Conservation (phyloP, 64 coral and sea anemone genomes). For the Stylophora pistillata region DNA sequence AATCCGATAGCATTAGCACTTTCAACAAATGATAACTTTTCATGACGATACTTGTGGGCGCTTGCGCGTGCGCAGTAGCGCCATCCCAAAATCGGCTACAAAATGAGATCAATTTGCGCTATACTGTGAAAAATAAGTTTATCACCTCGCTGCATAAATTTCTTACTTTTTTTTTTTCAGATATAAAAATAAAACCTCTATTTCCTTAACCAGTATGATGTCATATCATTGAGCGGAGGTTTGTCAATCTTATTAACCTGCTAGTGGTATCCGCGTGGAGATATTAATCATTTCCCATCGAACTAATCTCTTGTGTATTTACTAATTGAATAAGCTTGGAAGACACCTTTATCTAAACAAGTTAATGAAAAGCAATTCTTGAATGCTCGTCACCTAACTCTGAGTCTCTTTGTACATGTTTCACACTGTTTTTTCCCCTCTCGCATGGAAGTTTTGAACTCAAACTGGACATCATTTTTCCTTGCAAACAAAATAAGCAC, state of each 20-base stretch:
- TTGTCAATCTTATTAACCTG: not conserved
- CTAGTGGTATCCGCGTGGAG: constrained; percentile 6
- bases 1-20: not conserved
- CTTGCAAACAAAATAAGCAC: too few species aligned
- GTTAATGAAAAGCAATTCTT: constrained; percentile 24
- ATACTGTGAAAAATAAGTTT: not conserved
- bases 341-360: constrained; percentile 26
- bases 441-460: not conserved
- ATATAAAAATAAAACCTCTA: not conserved
- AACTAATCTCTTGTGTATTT: not conserved
- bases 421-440: not conserved
- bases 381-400: not conserved
- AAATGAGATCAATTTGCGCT: constrained; percentile 34
- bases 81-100: not conserved
- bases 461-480: too few species aligned
- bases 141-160: not conserved
- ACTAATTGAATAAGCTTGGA: constrained; percentile 18
- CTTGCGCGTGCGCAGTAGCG: not conserved
- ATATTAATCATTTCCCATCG: constrained; percentile 1
- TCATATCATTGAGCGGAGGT: not conserved
- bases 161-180: not conserved
- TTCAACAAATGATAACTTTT: not conserved
- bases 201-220: not conserved
- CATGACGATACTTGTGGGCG: not conserved
- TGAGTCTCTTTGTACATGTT: not conserved